phyloP scores from a whole-genome alignment of 1,140 invertebrate genomes.

The Liolophura sinensis region DNA sequence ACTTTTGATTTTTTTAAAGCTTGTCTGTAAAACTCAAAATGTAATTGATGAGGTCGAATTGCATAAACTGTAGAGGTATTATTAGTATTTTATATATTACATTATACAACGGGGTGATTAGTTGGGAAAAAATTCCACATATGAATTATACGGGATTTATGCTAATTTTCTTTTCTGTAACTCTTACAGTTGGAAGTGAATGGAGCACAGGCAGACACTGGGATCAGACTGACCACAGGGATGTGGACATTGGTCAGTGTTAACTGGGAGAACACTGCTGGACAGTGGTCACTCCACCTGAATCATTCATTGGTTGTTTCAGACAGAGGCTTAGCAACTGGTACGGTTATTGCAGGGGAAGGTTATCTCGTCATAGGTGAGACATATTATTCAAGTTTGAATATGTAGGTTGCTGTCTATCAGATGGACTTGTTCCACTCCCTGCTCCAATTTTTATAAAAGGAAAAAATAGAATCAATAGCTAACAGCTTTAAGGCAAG shows the following conservation, averaged over 20 bases:
- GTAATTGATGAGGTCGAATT: too few relatives aligned
- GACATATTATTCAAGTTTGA: not conserved
- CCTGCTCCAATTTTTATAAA: too few relatives aligned
- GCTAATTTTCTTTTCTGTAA: not conserved
- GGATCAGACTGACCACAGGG: conserved; percentile 9
- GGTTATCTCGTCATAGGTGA: conserved; percentile 4
- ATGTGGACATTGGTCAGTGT: conserved; percentile 19
- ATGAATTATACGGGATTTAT: too few relatives aligned
- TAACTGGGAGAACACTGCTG: conserved; percentile 9
- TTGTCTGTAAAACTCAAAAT: too few relatives aligned
- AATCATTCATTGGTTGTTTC: conserved; percentile 10
- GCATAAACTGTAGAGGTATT: too few relatives aligned
- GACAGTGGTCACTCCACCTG: conserved; percentile 13
- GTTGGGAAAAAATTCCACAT: too few relatives aligned
- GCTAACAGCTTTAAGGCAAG: too few relatives aligned
- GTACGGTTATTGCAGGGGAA: not conserved
- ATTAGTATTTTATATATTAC: too few relatives aligned
- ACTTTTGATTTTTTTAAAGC: too few relatives aligned
- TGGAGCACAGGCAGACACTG: conserved; percentile 7
- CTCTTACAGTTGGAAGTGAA: conserved; percentile 5
- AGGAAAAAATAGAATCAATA: too few relatives aligned
- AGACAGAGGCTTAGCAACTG: not conserved
- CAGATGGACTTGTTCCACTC: not conserved
- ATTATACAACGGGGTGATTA: too few relatives aligned
- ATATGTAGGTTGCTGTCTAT: not conserved